phyloP scores from a whole-genome alignment of 2,888 invertebrate genomes.

The Oscheius sp. region DNA sequence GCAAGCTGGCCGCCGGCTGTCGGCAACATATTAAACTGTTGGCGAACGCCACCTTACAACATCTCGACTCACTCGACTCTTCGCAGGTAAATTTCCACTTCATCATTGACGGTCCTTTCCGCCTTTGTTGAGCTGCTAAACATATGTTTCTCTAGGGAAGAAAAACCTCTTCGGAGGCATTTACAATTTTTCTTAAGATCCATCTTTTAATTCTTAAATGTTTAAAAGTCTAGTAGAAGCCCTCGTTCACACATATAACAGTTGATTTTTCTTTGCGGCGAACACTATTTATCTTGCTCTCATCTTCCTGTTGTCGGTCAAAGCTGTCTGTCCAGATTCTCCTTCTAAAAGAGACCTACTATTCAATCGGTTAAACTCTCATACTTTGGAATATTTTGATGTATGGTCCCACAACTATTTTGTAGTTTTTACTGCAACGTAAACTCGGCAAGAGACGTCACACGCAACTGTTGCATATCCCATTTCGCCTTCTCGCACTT shows the following conservation, averaged over 20 bases:
- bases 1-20: conserved; percentile 31
- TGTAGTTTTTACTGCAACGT: conserved; percentile 15
- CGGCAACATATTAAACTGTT: conserved; percentile 31
- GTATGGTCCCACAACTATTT: too few species aligned
- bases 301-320: conserved; percentile 24
- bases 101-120: neutral
- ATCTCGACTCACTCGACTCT: conserved; percentile 25
- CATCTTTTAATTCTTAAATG: neutral
- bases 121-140: neutral
- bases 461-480: conserved; percentile 24
- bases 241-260: neutral
- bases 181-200: neutral
- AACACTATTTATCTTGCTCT: conserved; percentile 27
- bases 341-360: neutral
- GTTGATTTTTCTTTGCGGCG: conserved; percentile 10
- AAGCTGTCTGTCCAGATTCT: conserved; percentile 19
- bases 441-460: conserved; percentile 14
- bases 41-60: conserved; percentile 27
- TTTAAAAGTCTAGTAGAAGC: neutral
- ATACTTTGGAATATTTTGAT: neutral
- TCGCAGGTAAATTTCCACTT: conserved; percentile 27
- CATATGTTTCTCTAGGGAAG: neutral
- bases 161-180: neutral
- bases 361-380: too few species aligned
- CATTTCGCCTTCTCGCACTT: conserved; percentile 14